Percentiles rank a stretch among this genome's conserved stretches.
Evolutionary conservation across 2,797 vertebrate species (phyloP).

Genomic region (Thalassophryne amazonica): DNA sequence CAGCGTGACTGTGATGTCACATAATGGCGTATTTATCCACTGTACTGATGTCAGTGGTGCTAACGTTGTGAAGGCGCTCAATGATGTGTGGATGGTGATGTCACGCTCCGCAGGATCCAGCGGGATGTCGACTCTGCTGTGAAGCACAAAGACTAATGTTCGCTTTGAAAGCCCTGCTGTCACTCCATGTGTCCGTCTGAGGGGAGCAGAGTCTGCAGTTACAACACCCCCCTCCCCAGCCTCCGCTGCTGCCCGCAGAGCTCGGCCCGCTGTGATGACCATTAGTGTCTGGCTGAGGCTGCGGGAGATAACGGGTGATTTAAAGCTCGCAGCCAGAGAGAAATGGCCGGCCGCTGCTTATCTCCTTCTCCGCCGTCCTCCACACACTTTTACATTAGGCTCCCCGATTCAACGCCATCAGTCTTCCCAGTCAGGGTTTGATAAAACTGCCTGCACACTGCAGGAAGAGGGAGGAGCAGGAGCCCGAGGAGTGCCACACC

Average conservation of each 20-base stretch:
- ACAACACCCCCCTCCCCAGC: not conserved
- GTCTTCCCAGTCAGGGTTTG: slow-evolving; percentile 75
- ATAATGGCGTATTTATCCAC: slow-evolving; percentile 7
- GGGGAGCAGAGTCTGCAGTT: not conserved
- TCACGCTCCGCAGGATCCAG: slow-evolving; percentile 22
- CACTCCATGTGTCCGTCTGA: slow-evolving; percentile 17
- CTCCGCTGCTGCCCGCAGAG: slow-evolving; percentile 48
- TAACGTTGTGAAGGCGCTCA: not conserved
- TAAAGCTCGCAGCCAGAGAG: slow-evolving; percentile 74
- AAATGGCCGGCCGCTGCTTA: slow-evolving; percentile 71
- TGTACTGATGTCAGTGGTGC: slow-evolving; percentile 1
- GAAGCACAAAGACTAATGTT: slow-evolving; percentile 39
- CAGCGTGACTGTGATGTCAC: slow-evolving; percentile 26
- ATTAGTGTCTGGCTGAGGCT: slow-evolving; percentile 79
- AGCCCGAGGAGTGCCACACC: slow-evolving; percentile 26
- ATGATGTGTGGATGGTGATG: slow-evolving; percentile 12
- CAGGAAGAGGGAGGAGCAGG: slow-evolving; percentile 31
- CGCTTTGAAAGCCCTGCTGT: slow-evolving; percentile 3
- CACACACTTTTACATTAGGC: slow-evolving; percentile 80
- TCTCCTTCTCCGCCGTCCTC: slow-evolving; percentile 68
- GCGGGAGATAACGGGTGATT: slow-evolving; percentile 82
- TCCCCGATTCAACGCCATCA: slow-evolving; percentile 73
- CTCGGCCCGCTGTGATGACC: slow-evolving; percentile 71
- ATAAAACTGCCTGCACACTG: slow-evolving; percentile 68
- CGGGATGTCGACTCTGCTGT: slow-evolving; percentile 4